Base-by-base conservation (phyloP, 2,797 vertebrate species). In the Peromyscus nudipes region DNA sequence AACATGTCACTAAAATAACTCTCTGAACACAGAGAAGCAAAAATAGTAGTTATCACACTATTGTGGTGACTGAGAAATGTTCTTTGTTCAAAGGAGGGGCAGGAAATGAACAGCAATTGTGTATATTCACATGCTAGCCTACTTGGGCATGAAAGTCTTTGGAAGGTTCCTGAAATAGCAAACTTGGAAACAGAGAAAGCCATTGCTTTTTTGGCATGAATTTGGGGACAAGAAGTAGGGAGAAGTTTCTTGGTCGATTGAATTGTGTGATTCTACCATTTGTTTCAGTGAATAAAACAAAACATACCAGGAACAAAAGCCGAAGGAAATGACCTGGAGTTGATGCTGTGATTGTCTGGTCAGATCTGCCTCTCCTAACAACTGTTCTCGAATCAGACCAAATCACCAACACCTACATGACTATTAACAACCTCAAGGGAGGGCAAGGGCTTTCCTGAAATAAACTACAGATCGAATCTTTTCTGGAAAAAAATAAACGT, bases 341-440 rank as follows among this genome's bases (percentile, higher is more conserved):
- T 64, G 86, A 92, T 62, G 19, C 1, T 81, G 69, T 82, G 82
- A 93, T 57, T 69, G 16, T 27, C n/a, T 67, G 60, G 92, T 87
- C 79, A 62, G 37, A 57, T 64, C 86, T 52, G n/a, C 69, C 89
- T 96, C 96, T 89, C 80, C 60, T 67, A 87, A 96, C 89, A 93
- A 80, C 95, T 92, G 83, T 95, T 86, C 69, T 96, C 52, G 1
- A 80, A 91, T 92, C 92, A 91, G 69, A 89, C 71, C 69, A 96
- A 88, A 84, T 96, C 95, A 96, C 37, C 84, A 89, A 97, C 83
- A 52, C 73, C 96, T 96, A 94, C 87, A 96, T 95, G 92, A 62
- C 81, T 92, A 88, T 96, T 89, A 93, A 29, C 91, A 62, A 46
- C 79, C 97, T 88, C 97, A 88, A 79, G 96, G 93, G 94, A 97